Percentiles rank a stretch among this genome's conserved stretches.
These are phyloP conservation scores for Agonum fuliginosum DNA, from an alignment of 2,888 invertebrate species.

Conservation along the genomic window DNA sequence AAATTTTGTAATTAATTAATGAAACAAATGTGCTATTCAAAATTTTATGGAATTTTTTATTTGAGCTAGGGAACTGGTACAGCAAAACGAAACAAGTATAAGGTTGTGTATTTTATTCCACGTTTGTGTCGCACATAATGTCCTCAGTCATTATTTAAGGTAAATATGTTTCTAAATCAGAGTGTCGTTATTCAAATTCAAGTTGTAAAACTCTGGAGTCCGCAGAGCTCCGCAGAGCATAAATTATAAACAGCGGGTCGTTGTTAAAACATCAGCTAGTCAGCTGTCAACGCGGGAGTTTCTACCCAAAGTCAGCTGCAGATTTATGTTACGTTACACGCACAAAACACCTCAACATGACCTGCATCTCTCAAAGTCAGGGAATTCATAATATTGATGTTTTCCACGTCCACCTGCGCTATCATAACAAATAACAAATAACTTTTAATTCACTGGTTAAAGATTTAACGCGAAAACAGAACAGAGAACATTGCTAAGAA, in stretches of 20 bases:
- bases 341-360: neutral
- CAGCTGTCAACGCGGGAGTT: slow-evolving; percentile 25
- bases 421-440: slow-evolving; percentile 12
- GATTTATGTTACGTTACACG: neutral
- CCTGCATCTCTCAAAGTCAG: neutral
- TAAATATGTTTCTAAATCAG: neutral
- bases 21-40: too few relatives aligned
- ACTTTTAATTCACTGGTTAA: too few relatives aligned
- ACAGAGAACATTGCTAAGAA: too few relatives aligned
- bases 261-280: slow-evolving; percentile 35
- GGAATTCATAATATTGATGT: neutral
- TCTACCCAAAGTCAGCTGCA: neutral
- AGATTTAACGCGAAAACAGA: too few relatives aligned
- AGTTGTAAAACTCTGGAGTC: neutral
- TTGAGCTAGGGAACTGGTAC: too few relatives aligned
- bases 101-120: too few relatives aligned
- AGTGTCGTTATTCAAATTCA: neutral
- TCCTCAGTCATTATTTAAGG: too few relatives aligned
- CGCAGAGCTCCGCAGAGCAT: neutral
- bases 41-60: too few relatives aligned
- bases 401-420: neutral
- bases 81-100: too few relatives aligned
- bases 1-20: too few relatives aligned
- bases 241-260: slow-evolving; percentile 38
- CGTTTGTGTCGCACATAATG: too few relatives aligned